phyloP scores from a whole-genome alignment of 2,888 invertebrate genomes.

The Xylota segnis region DNA sequence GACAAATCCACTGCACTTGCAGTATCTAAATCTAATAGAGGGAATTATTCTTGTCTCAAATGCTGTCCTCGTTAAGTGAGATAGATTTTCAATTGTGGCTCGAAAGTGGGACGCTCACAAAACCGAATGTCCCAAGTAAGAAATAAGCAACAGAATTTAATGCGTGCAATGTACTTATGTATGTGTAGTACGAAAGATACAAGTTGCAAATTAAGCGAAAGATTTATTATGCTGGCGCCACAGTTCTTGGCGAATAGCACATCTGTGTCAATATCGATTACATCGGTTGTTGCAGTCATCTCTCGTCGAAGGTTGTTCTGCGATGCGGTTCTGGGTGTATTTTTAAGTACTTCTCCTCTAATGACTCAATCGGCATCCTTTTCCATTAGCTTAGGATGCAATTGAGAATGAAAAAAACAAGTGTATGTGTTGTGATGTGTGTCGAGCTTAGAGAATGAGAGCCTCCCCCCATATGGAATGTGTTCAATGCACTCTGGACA shows the following conservation, averaged over 20 bases:
- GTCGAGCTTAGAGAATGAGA: not conserved
- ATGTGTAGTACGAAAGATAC: constrained; percentile 37
- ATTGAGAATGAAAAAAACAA: constrained; percentile 6
- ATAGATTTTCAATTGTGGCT: constrained; percentile 22
- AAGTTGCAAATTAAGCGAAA: constrained; percentile 68
- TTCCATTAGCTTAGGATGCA: constrained; percentile 10
- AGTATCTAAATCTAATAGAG: constrained; percentile 30
- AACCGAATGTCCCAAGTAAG: constrained; percentile 23
- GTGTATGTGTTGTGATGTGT: constrained; percentile 8
- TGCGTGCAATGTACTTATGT: constrained; percentile 25
- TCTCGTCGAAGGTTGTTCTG: constrained; percentile 25
- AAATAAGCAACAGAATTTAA: constrained; percentile 24
- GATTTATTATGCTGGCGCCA: constrained; percentile 70
- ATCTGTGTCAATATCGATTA: constrained; percentile 72
- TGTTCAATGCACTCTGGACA: constrained; percentile 67
- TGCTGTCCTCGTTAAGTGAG: constrained; percentile 38
- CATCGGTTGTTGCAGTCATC: constrained; percentile 49
- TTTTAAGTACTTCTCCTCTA: constrained; percentile 44
- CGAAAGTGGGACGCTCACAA: constrained; percentile 28
- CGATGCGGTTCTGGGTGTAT: not conserved
- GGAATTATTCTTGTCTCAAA: constrained; percentile 4
- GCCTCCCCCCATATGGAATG: constrained; percentile 18
- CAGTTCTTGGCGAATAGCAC: constrained; percentile 53
- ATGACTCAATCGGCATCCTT: constrained; percentile 53
- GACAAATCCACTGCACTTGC: constrained; percentile 14